Base-by-base conservation (phyloP, 2,113 vertebrate genomes). In the Ceyx margarethae region DNA sequence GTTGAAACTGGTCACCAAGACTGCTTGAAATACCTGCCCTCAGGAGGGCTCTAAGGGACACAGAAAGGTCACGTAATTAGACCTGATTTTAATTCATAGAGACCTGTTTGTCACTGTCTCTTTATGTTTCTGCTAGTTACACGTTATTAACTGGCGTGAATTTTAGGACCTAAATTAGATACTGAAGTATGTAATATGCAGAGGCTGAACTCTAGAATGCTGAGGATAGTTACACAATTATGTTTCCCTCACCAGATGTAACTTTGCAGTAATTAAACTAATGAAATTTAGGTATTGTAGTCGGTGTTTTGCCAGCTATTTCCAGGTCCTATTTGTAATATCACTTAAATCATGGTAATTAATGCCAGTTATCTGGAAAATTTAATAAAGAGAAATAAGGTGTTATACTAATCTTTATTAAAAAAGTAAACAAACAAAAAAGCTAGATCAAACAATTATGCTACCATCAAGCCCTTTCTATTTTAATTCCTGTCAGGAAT, bases 11-110 rank as follows among this genome's bases (percentile, higher is more conserved):
- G 97, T 98, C 97, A 97, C 97, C 93, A 95, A 94, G 97, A 95
- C 97, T 89, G 93, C 95, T 68, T 97, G 95, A 95, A 97, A 96
- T 97, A 97, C 96, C 94, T 98, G 95, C 94, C 97, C 93, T 97
- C 85, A 95, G 91, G 95, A 97, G 91, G 93, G 92, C 90, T 95
- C 79, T 89, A 90, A 96, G 91, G 95, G 92, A 98, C 97, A 95
- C 92, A 72, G 81, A 97, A 96, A 97, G 97, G 97, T 98, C 97
- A 97, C 94, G 97, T 97, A 98, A 98, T 98, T 98, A 98, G 97
- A 97, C 97, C 95, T 97, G 98, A 98, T 98, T 98, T 99, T 98
- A 98, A 98, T 99, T 98, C 97, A 97, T 89, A 94, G 94, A 94
- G 92, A 91, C 89, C 97, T 95, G 95, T 96, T 97, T 98, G 97